A percentile compares a stretch with the other conserved stretches of the same genome.
These are phyloP conservation scores for Drosophila recens DNA, from an alignment of 2,888 invertebrate species.

Conservation along the genomic window DNA sequence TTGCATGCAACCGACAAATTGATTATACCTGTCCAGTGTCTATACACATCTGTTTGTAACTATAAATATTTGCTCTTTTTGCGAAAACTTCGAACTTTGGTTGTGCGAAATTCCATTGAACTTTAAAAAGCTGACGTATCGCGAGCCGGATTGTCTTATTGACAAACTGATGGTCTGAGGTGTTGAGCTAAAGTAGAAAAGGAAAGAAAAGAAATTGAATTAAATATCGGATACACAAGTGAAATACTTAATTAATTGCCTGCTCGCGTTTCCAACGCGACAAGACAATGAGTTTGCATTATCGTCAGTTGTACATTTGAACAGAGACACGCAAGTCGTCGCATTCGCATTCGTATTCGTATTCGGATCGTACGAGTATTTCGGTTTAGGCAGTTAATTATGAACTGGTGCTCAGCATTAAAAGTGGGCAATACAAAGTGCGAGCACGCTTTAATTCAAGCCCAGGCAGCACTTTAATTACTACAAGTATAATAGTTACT, in stretches of 20 bases:
- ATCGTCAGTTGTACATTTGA: constrained; percentile 69
- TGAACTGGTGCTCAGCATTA: constrained; percentile 24
- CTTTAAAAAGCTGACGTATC: constrained; percentile 71
- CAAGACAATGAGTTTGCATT: constrained; percentile 74
- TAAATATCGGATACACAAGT: constrained; percentile 57
- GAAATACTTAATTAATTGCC: constrained; percentile 74
- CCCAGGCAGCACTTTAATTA: constrained; percentile 10
- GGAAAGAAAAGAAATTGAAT: constrained; percentile 57
- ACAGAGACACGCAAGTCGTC: constrained; percentile 72
- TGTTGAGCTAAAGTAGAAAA: constrained; percentile 40
- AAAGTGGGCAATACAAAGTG: constrained; percentile 43
- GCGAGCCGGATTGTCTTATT: constrained; percentile 14
- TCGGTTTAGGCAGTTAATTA: constrained; percentile 41
- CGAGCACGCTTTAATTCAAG: constrained; percentile 11
- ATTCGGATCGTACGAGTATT: constrained; percentile 28
- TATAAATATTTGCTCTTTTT: constrained; percentile 24
- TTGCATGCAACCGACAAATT: constrained; percentile 56
- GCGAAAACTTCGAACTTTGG: constrained; percentile 40
- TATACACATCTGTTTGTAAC: not conserved
- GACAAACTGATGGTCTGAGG: constrained; percentile 17
- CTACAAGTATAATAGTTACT: not conserved
- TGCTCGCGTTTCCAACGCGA: constrained; percentile 42
- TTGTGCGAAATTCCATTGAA: constrained; percentile 60
- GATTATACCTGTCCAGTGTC: constrained; percentile 46
- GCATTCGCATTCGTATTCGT: constrained; percentile 22